phyloP scores from a whole-genome alignment of 2,113 vertebrate species.

The Athene noctua region DNA sequence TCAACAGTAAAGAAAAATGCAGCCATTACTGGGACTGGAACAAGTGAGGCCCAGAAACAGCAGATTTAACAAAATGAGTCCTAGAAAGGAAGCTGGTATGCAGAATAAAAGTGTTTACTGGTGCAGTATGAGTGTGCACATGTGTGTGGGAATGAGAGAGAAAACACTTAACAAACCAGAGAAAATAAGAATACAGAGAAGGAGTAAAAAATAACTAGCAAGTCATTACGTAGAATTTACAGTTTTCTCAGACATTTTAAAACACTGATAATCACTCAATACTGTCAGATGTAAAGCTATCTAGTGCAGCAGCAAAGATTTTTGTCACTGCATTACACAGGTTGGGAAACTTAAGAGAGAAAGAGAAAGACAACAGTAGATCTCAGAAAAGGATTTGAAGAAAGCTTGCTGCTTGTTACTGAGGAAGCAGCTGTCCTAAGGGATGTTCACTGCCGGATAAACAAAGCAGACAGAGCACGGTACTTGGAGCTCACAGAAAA shows the following conservation, averaged over 20 bases:
- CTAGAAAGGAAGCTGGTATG: neutral
- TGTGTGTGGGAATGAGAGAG: neutral
- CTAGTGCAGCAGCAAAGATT: neutral
- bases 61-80: neutral
- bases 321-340: neutral
- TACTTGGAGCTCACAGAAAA: neutral
- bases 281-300: neutral
- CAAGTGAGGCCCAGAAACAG: neutral
- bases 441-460: neutral
- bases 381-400: neutral
- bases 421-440: neutral
- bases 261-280: neutral
- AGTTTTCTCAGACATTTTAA: neutral
- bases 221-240: neutral
- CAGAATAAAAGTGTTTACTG: neutral
- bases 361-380: neutral
- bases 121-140: rapidly evolving
- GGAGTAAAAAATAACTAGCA: neutral
- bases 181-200: neutral
- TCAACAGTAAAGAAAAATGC: neutral
- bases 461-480: neutral
- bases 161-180: neutral
- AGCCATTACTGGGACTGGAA: neutral
- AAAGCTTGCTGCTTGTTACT: neutral
- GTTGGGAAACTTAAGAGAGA: neutral